phyloP scores from a whole-genome alignment of 2,113 vertebrate species.

The Salminus brasiliensis region DNA sequence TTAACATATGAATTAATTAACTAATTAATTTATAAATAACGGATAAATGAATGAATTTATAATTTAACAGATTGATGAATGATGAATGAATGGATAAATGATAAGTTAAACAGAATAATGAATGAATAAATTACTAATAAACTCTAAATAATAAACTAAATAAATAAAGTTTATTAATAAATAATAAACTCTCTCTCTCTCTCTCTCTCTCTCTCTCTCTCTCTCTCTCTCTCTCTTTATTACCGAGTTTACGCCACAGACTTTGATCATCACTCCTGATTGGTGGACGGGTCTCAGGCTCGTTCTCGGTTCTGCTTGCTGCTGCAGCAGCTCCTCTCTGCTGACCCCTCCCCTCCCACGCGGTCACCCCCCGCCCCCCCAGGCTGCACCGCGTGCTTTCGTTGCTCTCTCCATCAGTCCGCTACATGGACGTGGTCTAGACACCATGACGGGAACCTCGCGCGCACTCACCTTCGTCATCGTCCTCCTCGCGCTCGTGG shows the following conservation, averaged over 20 bases:
- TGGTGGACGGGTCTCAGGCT: background rate
- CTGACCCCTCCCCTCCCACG: background rate
- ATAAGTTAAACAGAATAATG: no score
- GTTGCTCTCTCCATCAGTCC: background rate
- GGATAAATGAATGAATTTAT: no score
- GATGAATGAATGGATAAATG: no score
- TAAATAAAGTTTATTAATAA: no score
- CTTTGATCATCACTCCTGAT: background rate
- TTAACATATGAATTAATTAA: no score
- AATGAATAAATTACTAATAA: no score
- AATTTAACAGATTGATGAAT: no score
- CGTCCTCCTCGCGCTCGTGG: conserved; percentile 42
- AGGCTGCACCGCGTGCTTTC: background rate
- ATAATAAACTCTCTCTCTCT: no score
- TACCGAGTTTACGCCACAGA: background rate
- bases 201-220: no score
- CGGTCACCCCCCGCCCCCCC: background rate
- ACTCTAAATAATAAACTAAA: no score
- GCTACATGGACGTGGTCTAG: background rate
- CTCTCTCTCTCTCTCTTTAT: no score
- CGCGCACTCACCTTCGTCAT: conserved; percentile 56
- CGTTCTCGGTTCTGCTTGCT: background rate
- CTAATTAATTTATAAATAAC: no score
- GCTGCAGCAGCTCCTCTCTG: background rate
- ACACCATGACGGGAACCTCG: conserved; percentile 59